Base-by-base conservation (phyloP, 2,113 vertebrate species). In the Aleadryas rufinucha region DNA sequence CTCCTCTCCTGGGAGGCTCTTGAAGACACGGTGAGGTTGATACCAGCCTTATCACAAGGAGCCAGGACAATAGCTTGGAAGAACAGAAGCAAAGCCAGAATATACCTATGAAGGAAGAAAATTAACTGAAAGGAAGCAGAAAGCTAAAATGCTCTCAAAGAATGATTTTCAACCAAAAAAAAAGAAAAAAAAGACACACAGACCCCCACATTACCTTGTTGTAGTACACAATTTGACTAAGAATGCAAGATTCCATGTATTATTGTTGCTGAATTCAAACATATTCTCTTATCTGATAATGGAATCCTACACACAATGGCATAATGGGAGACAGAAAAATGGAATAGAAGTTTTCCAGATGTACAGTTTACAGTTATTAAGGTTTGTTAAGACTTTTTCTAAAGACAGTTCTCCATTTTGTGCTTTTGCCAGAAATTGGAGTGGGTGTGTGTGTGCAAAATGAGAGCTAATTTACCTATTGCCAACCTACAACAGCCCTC, bases 1-100 rank as follows among this genome's bases (percentile, higher is more conserved):
- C 37, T 44, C 33, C 22, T 45, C 50, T 84, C 77, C 54, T 57
- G 56, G 66, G 74, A 90, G 4, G 59, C 35, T 80, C 56, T 10
- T 77, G 65, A 64, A 85, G 72, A 65, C 66, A n/a, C 30, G 26
- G 49, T 44, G 70, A 44, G 39, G 75, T 72, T 91, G 52, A 86
- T 59, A 63, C 44, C 47, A 87, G 50, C 50, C 68, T 97, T 97
- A 95, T 88, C 94, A 87, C 53, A 84, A 86, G 35, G 63, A 94
- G 37, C 57, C 79, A 90, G 69, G 59, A 82, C 53, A 89, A 79
- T 9, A 47, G 37, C 44, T 75, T 45, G 49, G 41, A 75, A 92
- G 39, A 88, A 75, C 41, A 78, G 75, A 78, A 81, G 45, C 10
- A 68, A 61, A 95, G 54, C 8, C 27, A 80, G 57, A 65, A 69